Evolutionary conservation across 2,888 invertebrate species (phyloP), one percentile per base, ranked within the genome.

Genomic region (Dexiosoma caninum): DNA sequence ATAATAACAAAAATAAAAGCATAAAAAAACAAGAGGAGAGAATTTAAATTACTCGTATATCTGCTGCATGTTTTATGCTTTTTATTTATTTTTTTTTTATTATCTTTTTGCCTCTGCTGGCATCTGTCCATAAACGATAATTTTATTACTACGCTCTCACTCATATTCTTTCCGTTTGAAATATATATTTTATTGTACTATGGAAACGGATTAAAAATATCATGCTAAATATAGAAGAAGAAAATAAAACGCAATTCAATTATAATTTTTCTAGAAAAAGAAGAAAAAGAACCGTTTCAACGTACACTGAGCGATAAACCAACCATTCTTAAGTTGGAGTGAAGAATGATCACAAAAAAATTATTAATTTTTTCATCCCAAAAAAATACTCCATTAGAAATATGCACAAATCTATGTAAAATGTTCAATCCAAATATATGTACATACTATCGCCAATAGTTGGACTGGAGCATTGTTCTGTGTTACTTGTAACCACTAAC

Each of bases 21-120:
- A 40, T 44, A 12, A 62, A 62, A 40, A 10, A 53, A 16, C 2
- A 37, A 21, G 6, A 7, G n/a, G n/a, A 21, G 21, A 37, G 12
- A 57, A 55, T 57, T 46, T n/a, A 37, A 30, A 51, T 75, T 67
- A 27, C 27, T 27, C 27, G 21, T 53, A 42, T 53, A 32, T 32
- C n/a, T 59, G 62, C 53, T 72, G 19, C 27, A 51, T n/a, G n/a
- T n/a, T n/a, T 64, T 69, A 32, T 51, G 14, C 10, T 42, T 67
- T 32, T 42, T 16, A 44, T 44, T 9, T 19, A 27, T 27, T 3
- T 27, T 27, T 27, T 27, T 27, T 5, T 27, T 5, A 27, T 27
- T 27, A 6, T 27, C 6, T 27, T 27, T 66, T 59, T 23, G 12
- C 12, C 35, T 67, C 32, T 51, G 32, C 32, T 62, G 6, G 27